These are phyloP conservation scores for Baccha elongata DNA, from an alignment of 2,888 invertebrate species.

Conservation along the genomic window DNA sequence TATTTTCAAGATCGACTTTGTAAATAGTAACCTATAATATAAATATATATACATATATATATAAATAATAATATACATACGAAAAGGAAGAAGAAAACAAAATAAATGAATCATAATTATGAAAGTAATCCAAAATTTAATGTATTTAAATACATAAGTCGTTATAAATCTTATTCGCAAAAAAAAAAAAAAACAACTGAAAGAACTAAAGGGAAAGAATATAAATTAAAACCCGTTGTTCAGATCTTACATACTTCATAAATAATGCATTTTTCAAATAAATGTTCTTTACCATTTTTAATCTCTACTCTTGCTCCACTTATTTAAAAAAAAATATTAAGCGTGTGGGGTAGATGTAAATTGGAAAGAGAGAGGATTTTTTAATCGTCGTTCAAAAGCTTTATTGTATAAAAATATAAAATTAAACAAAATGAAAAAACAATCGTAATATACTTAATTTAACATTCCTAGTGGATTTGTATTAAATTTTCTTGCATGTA, in stretches of 20 bases:
- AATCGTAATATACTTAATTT: conserved; percentile 30
- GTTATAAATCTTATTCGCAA: conserved; percentile 43
- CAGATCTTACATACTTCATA: conserved; percentile 52
- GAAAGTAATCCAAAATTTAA: conserved; percentile 71
- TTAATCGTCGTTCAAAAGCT: conserved; percentile 57
- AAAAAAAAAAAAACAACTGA: conserved; percentile 22
- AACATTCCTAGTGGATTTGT: conserved; percentile 37
- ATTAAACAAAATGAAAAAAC: conserved; percentile 2
- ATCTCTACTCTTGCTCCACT: conserved; percentile 38
- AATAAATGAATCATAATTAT: conserved; percentile 73
- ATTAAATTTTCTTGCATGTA: conserved; percentile 29
- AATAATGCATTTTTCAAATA: conserved; percentile 61
- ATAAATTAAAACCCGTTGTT: conserved; percentile 37
- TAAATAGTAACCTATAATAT: conserved; percentile 72
- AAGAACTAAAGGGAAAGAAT: conserved; percentile 12
- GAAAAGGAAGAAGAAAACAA: conserved; percentile 51
- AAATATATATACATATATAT: conserved; percentile 59
- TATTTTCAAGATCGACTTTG: conserved; percentile 76
- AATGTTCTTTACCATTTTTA: conserved; percentile 59
- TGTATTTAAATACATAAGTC: conserved; percentile 63
- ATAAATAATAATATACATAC: conserved; percentile 64
- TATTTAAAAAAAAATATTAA: background rate
- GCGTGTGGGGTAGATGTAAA: conserved; percentile 30
- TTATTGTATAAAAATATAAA: conserved; percentile 27
- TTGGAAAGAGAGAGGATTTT: conserved; percentile 19